A percentile compares a stretch with the other conserved stretches of the same genome.
Evolutionary conservation across 30 jellyfish, hydroid and myxozoan genomes (phyloP).

Genomic region (Aurelia aurita complex sp. Pacific): DNA sequence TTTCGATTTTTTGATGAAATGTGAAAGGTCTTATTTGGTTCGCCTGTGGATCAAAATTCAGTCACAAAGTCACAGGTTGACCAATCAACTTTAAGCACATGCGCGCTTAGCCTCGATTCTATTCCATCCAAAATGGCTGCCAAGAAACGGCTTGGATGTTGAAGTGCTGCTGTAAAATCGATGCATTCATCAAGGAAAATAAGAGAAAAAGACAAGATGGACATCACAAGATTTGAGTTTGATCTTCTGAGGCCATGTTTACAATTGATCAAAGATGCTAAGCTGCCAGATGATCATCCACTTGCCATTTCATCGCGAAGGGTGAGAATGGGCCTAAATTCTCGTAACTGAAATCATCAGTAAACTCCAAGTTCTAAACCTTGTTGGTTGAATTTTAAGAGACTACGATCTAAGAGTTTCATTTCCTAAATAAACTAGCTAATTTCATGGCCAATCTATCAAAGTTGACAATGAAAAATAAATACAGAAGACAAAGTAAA

Average conservation of each 20-base stretch:
- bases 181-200: background rate
- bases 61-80: no score
- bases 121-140: slow-evolving; percentile 26
- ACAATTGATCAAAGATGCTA: background rate
- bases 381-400: no score
- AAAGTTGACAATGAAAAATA: no score
- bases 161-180: background rate
- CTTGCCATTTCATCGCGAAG: background rate
- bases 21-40: no score
- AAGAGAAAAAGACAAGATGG: background rate
- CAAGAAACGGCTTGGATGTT: slow-evolving; percentile 8
- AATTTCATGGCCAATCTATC: no score
- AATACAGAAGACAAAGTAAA: no score
- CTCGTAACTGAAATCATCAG: background rate
- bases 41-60: no score
- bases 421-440: no score
- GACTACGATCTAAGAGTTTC: no score
- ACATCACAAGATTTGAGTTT: slow-evolving; percentile 18
- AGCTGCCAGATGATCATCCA: slow-evolving; percentile 45
- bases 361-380: no score
- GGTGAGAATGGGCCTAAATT: background rate
- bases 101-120: slow-evolving; percentile 11
- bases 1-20: no score
- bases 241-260: slow-evolving; percentile 27
- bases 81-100: no score